phyloP scores from a whole-genome alignment of 2,113 vertebrate species.

The Austrofundulus limnaeus region DNA sequence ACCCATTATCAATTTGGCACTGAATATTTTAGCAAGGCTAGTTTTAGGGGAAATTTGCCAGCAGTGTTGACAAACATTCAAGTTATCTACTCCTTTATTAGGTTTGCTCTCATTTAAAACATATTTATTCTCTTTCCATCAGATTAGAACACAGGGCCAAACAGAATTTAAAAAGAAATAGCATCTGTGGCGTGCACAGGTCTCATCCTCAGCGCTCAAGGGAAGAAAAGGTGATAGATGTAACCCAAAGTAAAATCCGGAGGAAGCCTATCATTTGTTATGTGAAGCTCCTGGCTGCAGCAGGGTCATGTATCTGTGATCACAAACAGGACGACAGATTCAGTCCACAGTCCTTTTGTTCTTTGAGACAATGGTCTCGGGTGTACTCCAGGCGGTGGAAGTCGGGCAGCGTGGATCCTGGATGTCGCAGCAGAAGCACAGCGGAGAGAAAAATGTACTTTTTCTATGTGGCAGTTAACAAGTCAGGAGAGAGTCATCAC shows the following conservation, averaged over 20 bases:
- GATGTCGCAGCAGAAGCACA: constrained; percentile 28
- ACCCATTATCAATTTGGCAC: not conserved
- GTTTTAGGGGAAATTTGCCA: no score
- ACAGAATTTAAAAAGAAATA: no score
- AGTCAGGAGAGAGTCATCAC: constrained; percentile 53
- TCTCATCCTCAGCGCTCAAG: not conserved
- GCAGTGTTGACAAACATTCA: no score
- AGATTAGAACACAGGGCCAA: no score
- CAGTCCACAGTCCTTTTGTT: constrained; percentile 38
- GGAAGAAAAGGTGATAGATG: not conserved
- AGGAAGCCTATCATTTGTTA: not conserved
- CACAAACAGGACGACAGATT: constrained; percentile 28
- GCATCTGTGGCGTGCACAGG: not conserved
- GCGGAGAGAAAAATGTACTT: constrained; percentile 51
- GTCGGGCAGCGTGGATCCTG: constrained; percentile 27
- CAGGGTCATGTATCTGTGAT: constrained; percentile 9
- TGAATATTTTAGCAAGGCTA: not conserved
- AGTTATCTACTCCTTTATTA: no score
- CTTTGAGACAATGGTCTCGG: constrained; percentile 34
- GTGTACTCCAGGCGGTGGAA: constrained; percentile 19
- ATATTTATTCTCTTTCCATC: no score
- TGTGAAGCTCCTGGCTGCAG: constrained; percentile 5
- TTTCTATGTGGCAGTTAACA: constrained; percentile 61
- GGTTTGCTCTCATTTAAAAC: no score
- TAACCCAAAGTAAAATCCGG: not conserved